Base-by-base conservation (phyloP, 1,140 invertebrate species). In the Nylanderia fulva region DNA sequence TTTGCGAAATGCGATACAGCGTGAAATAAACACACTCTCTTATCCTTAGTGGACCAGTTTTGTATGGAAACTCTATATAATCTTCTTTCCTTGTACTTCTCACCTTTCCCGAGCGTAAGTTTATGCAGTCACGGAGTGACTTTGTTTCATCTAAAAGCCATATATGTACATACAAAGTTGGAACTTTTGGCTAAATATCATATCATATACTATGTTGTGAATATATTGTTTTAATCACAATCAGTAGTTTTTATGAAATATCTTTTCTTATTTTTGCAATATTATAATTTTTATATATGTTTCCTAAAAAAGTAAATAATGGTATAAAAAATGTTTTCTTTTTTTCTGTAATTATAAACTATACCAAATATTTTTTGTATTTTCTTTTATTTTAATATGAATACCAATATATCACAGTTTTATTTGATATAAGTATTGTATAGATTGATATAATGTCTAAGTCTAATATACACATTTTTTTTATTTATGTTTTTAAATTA, bases 21-120 rank as follows among this genome's bases (percentile, higher is more conserved):
- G 48, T n/a, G 24, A 84, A 83, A 86, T 80, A 72, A 85, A 83
- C 48, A 66, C 68, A 29, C 75, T 48, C 45, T 61, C 77, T 52
- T 29, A 54, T 18, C 9, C 36, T 69, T 82, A 27, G 36, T 54
- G 7, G 4, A 18, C 13, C 13, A 64, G 33, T 48, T 48, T 69
- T 48, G 52, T 52, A 18, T 9, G 18, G 45, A n/a, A 64, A 83
- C 66, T 83, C 66, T 69, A 42, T 83, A 83, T 85, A 71, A 85
- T 83, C 45, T 85, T 63, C 54, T 69, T 82, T 69, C 21, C 1
- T 18, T 39, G 33, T 56, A 58, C 63, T 85, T 69, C 29, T 82
- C 61, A 69, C 76, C 21, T 58, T 71, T 61, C 36, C 5, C n/a
- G 29, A 36, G 24, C 11, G 27, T n/a, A 33, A 72, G 66, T 82